Base-by-base conservation (phyloP, 2,797 vertebrate species). In the Chaunax sp. region DNA sequence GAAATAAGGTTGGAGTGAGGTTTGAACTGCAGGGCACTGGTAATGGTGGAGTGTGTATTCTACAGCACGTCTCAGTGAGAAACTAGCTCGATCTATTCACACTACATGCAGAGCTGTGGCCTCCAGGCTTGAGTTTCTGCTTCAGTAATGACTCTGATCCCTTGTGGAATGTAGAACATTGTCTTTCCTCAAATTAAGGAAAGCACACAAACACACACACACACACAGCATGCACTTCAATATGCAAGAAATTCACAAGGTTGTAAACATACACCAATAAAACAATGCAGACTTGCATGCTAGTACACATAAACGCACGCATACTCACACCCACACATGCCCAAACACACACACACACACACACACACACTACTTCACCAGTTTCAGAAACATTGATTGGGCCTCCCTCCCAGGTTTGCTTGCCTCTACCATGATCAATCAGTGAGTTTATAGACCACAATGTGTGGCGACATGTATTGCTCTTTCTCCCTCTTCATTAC, bases 161-260 rank as follows among this genome's bases (percentile, higher is more conserved):
- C 91, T 77, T 87, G 91, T 91, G 91, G 90, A 92, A 91, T 92
- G 92, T 91, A 91, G 83, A 92, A 90, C 92, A 91, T 89, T 90
- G 90, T 92, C 90, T 92, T 86, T 90, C 83, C 87, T 89, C 88
- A 92, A 92, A 92, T 90, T 89, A 92, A 86, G 84, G 78, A 83
- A 82, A 80, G 78, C 88, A 75, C 81, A 81, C 75, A 78, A 1
- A 61, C 59, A 33, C 73, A 65, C 59, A 28, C 55, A 50, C 50
- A 54, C 59, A 52, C 50, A 38, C 54, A 41, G 43, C 51, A 40
- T 54, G 33, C 56, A 60, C 77, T 82, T 75, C 77, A 78, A 62
- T 84, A 85, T 87, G 86, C 82, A 82, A 76, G 78, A 78, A 86
- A 79, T 72, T 72, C 53, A 70, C 75, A 69, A 80, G 62, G 77